Percentiles rank a stretch among this genome's conserved stretches.
These are phyloP conservation scores for Tetragnatha versicolor DNA, from an alignment of 1,140 invertebrate species.

Conservation along the genomic window DNA sequence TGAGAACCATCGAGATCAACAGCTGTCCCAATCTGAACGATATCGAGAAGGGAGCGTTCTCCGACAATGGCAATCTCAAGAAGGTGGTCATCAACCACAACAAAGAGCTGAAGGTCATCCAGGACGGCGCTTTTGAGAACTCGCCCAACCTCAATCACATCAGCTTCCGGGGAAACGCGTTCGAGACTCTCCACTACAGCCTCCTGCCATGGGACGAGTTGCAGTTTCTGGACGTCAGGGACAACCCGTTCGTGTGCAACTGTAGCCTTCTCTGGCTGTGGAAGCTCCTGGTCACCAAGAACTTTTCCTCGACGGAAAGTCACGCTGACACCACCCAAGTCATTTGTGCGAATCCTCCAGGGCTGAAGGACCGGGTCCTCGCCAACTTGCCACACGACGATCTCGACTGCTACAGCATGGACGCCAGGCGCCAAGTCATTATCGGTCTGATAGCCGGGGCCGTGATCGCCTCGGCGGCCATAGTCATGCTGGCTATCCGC, in stretches of 20 bases:
- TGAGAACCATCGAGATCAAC: conserved; percentile 59
- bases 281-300: conserved; percentile 67
- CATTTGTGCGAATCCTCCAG: conserved; percentile 75
- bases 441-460: conserved; percentile 75
- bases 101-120: conserved; percentile 63
- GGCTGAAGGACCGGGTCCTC: conserved; percentile 74
- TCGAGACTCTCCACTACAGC: conserved; percentile 43
- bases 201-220: conserved; percentile 56
- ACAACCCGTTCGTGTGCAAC: conserved; percentile 86
- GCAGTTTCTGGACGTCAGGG: conserved; percentile 69
- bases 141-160: conserved; percentile 77
- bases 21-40: conserved; percentile 60
- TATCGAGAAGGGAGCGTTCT: conserved; percentile 62
- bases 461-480: conserved; percentile 72
- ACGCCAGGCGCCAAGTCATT: conserved; percentile 78
- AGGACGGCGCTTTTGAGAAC: conserved; percentile 75
- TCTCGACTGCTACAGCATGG: conserved; percentile 78
- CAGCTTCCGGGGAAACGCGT: conserved; percentile 57
- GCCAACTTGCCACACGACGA: conserved; percentile 75
- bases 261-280: conserved; percentile 86
- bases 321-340: conserved; percentile 63
- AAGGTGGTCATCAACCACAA: conserved; percentile 70
- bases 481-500: conserved; percentile 77
- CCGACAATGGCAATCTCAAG: conserved; percentile 69
- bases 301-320: conserved; percentile 34